phyloP scores from a whole-genome alignment of 2,888 invertebrate genomes.

The Metalampra italica region DNA sequence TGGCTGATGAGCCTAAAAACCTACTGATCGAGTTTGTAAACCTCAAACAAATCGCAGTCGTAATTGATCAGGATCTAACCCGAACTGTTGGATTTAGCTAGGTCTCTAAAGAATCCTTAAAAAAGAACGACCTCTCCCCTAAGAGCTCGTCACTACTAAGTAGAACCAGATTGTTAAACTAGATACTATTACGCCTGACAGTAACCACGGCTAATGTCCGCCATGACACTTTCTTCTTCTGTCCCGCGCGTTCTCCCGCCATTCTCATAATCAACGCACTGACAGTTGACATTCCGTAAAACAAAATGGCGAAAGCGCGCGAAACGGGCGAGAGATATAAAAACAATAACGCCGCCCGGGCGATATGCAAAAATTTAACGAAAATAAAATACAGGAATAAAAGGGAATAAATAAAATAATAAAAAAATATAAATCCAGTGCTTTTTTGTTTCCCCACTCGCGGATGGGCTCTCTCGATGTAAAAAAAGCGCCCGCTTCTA shows the following conservation, averaged over 20 bases:
- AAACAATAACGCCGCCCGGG: constrained; percentile 47
- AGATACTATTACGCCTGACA: too few species aligned
- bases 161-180: too few species aligned
- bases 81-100: too few species aligned
- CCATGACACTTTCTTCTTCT: not conserved
- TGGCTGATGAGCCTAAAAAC: too few species aligned
- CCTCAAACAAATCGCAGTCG: too few species aligned
- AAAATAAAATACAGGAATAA: constrained; percentile 65
- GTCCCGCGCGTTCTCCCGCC: not conserved
- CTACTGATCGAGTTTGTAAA: too few species aligned
- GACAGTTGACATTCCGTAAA: constrained; percentile 53
- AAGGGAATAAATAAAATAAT: constrained; percentile 74
- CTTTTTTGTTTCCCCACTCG: constrained; percentile 68
- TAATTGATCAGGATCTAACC: too few species aligned
- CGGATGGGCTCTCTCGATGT: constrained; percentile 70
- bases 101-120: too few species aligned
- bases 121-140: too few species aligned
- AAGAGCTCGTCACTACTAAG: too few species aligned
- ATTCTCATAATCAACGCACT: constrained; percentile 25
- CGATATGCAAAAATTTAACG: constrained; percentile 70
- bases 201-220: too few species aligned
- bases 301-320: constrained; percentile 49
- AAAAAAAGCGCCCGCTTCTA: constrained; percentile 76
- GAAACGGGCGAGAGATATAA: constrained; percentile 40
- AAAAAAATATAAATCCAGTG: constrained; percentile 75